Percentiles rank a stretch among this genome's conserved stretches.
phyloP scores from a whole-genome alignment of 2,113 vertebrate genomes.

The Gambusia holbrooki region DNA sequence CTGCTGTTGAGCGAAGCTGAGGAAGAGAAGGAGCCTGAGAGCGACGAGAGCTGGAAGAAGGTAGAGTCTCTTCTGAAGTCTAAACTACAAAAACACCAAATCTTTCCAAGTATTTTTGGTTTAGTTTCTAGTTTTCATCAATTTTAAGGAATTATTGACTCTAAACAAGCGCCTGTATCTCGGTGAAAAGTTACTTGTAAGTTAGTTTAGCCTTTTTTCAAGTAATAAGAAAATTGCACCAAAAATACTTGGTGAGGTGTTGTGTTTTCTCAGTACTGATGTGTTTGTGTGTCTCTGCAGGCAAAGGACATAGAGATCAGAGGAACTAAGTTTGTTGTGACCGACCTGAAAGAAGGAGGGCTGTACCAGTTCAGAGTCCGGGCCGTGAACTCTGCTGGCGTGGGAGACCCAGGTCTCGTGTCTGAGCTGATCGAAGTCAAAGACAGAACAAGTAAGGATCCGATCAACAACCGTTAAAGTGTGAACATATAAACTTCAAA shows the following conservation, averaged over 20 bases:
- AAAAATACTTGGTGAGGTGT: too few species aligned
- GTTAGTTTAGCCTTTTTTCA: too few species aligned
- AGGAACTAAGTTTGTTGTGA: conserved; percentile 93
- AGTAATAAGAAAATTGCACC: too few species aligned
- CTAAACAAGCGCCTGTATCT: too few species aligned
- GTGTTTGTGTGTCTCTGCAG: conserved; percentile 68
- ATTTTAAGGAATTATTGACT: too few species aligned
- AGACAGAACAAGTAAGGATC: conserved; percentile 91
- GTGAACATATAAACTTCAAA: background rate
- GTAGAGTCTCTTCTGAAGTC: conserved; percentile 58
- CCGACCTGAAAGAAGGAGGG: conserved; percentile 90
- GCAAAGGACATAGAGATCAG: conserved; percentile 97
- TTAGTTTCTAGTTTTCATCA: too few species aligned
- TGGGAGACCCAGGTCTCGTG: conserved; percentile 92
- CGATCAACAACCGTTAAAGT: background rate
- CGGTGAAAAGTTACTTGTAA: too few species aligned
- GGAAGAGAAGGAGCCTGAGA: conserved; percentile 57
- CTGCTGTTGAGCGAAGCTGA: conserved; percentile 54
- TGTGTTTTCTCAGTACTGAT: background rate
- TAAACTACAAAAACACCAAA: too few species aligned
- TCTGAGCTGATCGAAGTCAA: conserved; percentile 93
- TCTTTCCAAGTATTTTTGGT: too few species aligned
- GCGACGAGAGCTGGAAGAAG: conserved; percentile 87
- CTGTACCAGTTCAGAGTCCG: conserved; percentile 95
- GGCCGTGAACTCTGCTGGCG: conserved; percentile 92